Conservation (phyloP, 2,888 invertebrate species). For the Tipula unca region DNA sequence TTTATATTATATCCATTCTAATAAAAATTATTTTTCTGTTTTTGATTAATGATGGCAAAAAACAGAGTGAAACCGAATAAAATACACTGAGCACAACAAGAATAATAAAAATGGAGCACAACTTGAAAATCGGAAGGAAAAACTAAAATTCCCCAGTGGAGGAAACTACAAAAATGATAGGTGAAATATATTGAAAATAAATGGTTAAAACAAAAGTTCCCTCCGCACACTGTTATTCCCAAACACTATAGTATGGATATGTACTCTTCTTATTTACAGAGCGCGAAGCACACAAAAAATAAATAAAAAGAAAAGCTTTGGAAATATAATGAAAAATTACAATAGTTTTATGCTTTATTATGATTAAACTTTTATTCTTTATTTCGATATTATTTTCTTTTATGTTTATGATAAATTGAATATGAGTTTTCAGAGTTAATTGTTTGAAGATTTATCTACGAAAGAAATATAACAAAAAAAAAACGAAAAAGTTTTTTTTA, state of each 20-base stretch:
- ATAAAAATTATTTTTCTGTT: neutral
- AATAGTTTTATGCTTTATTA: neutral
- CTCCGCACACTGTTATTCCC: neutral
- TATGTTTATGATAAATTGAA: neutral
- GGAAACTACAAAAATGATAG: neutral
- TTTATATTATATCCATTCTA: neutral
- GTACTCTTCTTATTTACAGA: neutral
- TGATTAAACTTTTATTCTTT: neutral
- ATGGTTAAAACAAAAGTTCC: neutral
- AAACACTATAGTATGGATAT: neutral
- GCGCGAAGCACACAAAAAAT: neutral
- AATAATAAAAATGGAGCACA: neutral
- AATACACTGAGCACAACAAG: neutral
- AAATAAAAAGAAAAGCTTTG: neutral
- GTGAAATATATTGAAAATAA: neutral
- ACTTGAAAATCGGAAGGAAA: neutral
- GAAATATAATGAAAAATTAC: constrained; percentile 8
- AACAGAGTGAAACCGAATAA: neutral
- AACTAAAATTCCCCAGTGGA: neutral
- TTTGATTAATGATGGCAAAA: neutral
- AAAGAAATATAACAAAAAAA: neutral
- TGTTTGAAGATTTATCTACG: neutral
- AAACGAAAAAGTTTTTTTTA: neutral
- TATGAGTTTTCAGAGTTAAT: neutral
- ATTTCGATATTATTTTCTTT: neutral